Conservation (phyloP, 2,888 invertebrate species). For the Creontiades dilutus region DNA sequence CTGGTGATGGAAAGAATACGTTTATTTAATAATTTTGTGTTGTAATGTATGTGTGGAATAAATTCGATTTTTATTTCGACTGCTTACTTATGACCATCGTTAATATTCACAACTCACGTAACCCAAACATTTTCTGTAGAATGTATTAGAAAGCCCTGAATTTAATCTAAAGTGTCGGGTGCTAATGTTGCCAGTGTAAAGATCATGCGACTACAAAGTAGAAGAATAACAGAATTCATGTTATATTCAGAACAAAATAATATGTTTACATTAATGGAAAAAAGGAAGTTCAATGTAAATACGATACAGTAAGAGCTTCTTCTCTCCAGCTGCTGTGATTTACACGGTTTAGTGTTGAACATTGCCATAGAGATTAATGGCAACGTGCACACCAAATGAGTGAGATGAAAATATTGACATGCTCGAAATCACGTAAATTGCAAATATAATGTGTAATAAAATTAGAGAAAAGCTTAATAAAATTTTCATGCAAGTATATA, state of each 20-base stretch:
- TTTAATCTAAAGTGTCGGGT: constrained; percentile 3
- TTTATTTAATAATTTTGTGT: no score
- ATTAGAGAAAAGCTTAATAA: constrained; percentile 60
- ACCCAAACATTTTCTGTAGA: neutral
- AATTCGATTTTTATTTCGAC: no score
- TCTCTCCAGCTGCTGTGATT: constrained; percentile 43
- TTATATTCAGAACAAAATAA: constrained; percentile 5
- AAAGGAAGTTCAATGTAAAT: constrained; percentile 14
- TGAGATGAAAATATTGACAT: constrained; percentile 36
- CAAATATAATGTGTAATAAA: constrained; percentile 59
- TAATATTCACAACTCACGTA: neutral
- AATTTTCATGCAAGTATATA: constrained; percentile 58
- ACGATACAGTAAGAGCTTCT: constrained; percentile 64
- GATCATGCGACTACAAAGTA: constrained; percentile 41
- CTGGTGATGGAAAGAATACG: no score
- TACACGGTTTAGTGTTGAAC: constrained; percentile 46
- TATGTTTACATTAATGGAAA: neutral
- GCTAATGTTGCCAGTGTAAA: constrained; percentile 55
- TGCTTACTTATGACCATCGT: no score
- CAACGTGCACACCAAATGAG: constrained; percentile 43
- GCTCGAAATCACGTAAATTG: constrained; percentile 54
- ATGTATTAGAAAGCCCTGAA: constrained; percentile 21
- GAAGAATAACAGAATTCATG: constrained; percentile 29
- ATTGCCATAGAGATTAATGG: constrained; percentile 11
- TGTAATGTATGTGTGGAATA: no score